Percentiles rank a stretch among this genome's conserved stretches.
Conservation (phyloP, 1,140 invertebrate genomes). For the Leptopilina boulardi region DNA sequence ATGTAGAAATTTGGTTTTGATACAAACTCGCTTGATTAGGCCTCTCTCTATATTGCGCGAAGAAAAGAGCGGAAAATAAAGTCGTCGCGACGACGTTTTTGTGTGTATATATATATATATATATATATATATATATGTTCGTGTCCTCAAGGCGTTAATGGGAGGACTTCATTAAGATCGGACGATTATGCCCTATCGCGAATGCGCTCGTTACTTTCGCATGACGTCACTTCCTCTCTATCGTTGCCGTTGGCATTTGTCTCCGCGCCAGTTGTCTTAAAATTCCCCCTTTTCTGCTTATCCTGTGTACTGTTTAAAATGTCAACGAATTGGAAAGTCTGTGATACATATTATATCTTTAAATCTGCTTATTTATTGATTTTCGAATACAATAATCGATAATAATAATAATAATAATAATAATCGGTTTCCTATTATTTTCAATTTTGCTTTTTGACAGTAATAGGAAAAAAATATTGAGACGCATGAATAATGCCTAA, state of each 20-base stretch:
- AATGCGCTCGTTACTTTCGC: conserved; percentile 65
- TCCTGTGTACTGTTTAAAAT: background rate
- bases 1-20: conserved; percentile 31
- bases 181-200: conserved; percentile 65
- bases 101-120: too few relatives aligned
- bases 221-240: conserved; percentile 67
- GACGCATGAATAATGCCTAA: too few relatives aligned
- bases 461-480: too few relatives aligned
- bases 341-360: background rate
- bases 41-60: too few relatives aligned
- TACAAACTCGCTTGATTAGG: conserved; percentile 28
- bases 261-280: conserved; percentile 13
- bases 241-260: conserved; percentile 44
- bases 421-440: too few relatives aligned
- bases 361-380: background rate
- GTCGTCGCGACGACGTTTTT: conserved; percentile 41
- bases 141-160: conserved; percentile 64
- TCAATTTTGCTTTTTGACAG: too few relatives aligned
- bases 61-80: conserved; percentile 33
- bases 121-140: too few relatives aligned
- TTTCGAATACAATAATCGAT: too few relatives aligned
- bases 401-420: too few relatives aligned
- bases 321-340: conserved; percentile 18
- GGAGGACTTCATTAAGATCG: conserved; percentile 69
- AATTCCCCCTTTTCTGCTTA: conserved; percentile 11